Evolutionary conservation across 2,888 invertebrate genomes (phyloP).

Genomic region (Mimachlamys varia): DNA sequence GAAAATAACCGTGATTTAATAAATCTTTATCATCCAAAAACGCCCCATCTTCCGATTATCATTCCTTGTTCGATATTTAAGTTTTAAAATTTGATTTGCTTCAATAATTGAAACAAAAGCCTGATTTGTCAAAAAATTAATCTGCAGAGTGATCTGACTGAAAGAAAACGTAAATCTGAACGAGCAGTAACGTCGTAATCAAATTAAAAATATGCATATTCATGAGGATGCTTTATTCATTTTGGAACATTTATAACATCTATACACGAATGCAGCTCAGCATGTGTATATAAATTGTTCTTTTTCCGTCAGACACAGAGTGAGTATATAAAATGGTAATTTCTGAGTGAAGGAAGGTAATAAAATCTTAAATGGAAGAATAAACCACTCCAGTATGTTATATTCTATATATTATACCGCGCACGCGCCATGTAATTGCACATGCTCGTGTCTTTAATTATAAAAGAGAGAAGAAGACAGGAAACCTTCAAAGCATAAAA

Average conservation of each 20-base stretch:
- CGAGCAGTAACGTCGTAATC: neutral
- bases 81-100: neutral
- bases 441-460: neutral
- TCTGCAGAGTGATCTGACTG: neutral
- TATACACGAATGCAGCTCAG: neutral
- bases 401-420: neutral
- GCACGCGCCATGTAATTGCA: neutral
- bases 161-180: neutral
- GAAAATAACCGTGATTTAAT: neutral
- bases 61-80: neutral
- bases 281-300: conserved; percentile 7
- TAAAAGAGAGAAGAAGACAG: neutral
- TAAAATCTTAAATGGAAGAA: neutral
- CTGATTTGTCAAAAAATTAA: neutral
- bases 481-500: no score
- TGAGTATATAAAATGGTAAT: conserved; percentile 20
- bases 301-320: neutral
- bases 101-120: neutral
- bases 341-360: neutral
- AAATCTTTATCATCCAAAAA: neutral
- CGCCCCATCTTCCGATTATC: neutral
- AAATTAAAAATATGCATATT: conserved; percentile 22
- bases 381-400: neutral
- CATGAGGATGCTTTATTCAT: neutral
- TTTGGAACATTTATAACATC: conserved; percentile 26